These are phyloP conservation scores for Hydrolagus affinis DNA, from an alignment of 2,113 vertebrate species.

Conservation along the genomic window DNA sequence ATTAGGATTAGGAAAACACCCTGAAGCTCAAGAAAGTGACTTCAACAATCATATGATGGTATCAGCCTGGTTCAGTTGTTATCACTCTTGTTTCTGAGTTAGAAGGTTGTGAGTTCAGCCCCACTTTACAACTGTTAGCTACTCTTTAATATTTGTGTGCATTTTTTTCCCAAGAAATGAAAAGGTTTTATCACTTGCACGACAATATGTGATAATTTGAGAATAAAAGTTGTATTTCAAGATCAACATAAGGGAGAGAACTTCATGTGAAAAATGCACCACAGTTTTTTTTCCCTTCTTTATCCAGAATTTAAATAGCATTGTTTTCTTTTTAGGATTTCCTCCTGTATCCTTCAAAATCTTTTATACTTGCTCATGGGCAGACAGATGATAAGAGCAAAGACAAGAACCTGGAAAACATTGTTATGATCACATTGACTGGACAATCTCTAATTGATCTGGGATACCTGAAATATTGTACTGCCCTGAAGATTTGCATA, in stretches of 20 bases:
- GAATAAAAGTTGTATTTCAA: not conserved
- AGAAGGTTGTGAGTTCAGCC: no score
- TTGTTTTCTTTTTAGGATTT: constrained; percentile 17
- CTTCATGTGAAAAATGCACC: not conserved
- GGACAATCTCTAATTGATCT: constrained; percentile 43
- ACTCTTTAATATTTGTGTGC: no score
- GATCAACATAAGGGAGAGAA: not conserved
- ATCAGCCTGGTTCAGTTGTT: no score
- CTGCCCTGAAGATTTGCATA: constrained; percentile 48
- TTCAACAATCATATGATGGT: no score
- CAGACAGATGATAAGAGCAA: constrained; percentile 34
- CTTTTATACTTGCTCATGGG: constrained; percentile 35
- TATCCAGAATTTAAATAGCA: not conserved
- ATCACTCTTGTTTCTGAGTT: no score
- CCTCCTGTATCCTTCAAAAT: constrained; percentile 41
- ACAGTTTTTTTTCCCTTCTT: not conserved
- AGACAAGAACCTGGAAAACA: constrained; percentile 39
- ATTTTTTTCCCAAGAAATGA: not conserved
- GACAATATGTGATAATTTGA: not conserved
- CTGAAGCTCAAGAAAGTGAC: no score
- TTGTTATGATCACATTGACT: constrained; percentile 43
- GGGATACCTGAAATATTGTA: constrained; percentile 41
- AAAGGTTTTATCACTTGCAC: not conserved
- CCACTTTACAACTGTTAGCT: no score
- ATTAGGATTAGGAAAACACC: no score